Base-by-base conservation (phyloP, 2,888 invertebrate genomes). In the Pristionchus fissidentatus region DNA sequence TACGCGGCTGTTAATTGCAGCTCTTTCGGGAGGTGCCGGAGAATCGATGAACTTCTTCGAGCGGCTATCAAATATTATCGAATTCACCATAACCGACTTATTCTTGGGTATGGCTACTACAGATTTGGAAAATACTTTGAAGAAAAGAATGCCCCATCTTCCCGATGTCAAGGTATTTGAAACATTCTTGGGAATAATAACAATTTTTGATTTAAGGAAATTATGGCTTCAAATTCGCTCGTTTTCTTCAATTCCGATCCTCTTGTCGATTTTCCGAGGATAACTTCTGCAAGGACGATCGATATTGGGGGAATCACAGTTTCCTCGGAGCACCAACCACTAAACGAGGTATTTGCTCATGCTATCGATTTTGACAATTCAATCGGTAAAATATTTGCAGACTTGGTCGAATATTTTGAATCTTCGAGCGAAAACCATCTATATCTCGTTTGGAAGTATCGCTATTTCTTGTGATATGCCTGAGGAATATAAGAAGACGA, bases 251-350 rank as follows among this genome's bases (percentile, higher is more conserved):
- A 89, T 57, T 85, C 86, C 3, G 86, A 87, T 52, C 88, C 88
- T 3, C 83, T 88, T n/a, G 85, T 89, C 32, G 89, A 89, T 52
- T 89, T 88, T 66, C 87, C 89, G 5, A 84, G 86, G 41, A 87
- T 88, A 7, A 84, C 85, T 29, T 85, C 87, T n/a, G 84, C 83
- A 52, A 88, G 88, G 38, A 84, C 88, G 13, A 66, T 88, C 26
- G 87, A 88, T 62, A 87, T 89, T 38, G 88, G 87, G 41, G 87
- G 88, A 62, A 87, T 88, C 35, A 84, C 84, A 4, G 85, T 86
- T 1, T 29, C 78, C 2, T 5, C 49, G 0, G 52, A n/a, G 13
- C 55, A 52, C n/a, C 2, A 35, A n/a, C 78, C 52, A 10, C 32
- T 78, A 0, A 78, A 78, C 19, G 7, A 52, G 35, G 78, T 55